Evolutionary conservation across 2,797 vertebrate species (phyloP), one percentile per base, ranked within the genome.

Genomic region (Sebastolobus alascanus): DNA sequence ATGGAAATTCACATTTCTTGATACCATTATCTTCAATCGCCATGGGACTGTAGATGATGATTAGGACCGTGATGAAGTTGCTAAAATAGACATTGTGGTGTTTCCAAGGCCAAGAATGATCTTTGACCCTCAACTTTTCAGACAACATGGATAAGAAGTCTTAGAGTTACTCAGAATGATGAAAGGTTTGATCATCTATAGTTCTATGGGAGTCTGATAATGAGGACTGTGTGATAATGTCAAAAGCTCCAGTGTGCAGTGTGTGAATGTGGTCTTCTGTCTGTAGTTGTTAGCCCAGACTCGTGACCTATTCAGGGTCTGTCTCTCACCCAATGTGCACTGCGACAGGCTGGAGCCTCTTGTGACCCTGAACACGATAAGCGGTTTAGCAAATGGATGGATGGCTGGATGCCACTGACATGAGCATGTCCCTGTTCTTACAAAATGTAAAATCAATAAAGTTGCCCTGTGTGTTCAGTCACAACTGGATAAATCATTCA

Each of bases 371-470:
- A 73, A 71, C 73, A 83, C 2, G 10, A 60, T 71, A 43, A 83
- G 69, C 4, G 5, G 31, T 89, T 80, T 64, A 80, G 72, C 80
- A 83, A 78, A 86, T 50, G 61, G 37, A 68, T 20, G 46, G 6
- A 73, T 68, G 78, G 54, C 22, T 83, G 71, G 55, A 60, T 83
- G 73, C 46, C 27, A 73, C 78, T 13, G 60, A 83, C 80, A 77
- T 46, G 13, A 80, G 60, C 35, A 59, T 63, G 54, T 65, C 67
- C 31, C 52, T 56, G 64, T 64, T 79, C 38, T 31, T 71, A 76
- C 79, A 78, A 76, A 78, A 80, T 69, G 46, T 68, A 18, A 82
- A 86, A 86, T 88, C 81, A 68, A 84, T 85, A 5, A 55, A 63
- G 54, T 61, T 18, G 31, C 46, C 40, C 20, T 75, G 69, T 74